These are phyloP conservation scores for Lordiphosa andalusiaca DNA, from an alignment of 2,888 invertebrate species.

Conservation along the genomic window DNA sequence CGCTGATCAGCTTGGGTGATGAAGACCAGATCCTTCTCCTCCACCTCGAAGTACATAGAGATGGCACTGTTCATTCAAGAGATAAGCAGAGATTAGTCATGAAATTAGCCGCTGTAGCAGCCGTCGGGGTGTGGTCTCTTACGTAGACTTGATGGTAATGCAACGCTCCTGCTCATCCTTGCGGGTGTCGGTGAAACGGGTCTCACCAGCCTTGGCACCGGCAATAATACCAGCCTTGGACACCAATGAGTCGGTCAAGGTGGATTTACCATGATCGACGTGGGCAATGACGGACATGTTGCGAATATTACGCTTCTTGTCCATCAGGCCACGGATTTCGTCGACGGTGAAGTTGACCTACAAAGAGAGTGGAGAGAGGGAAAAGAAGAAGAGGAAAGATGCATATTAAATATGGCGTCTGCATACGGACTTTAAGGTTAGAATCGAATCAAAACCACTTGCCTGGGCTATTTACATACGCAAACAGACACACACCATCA, in stretches of 20 bases:
- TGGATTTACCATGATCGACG: conserved; percentile 99
- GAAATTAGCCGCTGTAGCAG: neutral
- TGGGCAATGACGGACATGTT: conserved; percentile 99
- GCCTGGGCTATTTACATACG: conserved; percentile 30
- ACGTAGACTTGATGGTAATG: conserved; percentile 99
- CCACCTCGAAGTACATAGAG: conserved; percentile 99
- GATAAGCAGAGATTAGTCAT: neutral
- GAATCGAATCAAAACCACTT: conserved; percentile 44
- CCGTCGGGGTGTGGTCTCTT: conserved; percentile 30
- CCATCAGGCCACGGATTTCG: conserved; percentile 99
- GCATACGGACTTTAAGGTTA: conserved; percentile 61
- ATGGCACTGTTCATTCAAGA: conserved; percentile 88
- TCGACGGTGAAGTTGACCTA: conserved; percentile 99
- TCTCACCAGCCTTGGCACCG: conserved; percentile 98
- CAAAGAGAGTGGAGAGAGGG: conserved; percentile 16
- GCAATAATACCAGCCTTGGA: conserved; percentile 99
- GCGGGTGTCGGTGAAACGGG: conserved; percentile 99
- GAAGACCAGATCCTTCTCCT: conserved; percentile 95
- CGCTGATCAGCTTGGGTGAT: conserved; percentile 95
- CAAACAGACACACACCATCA: conserved; percentile 14
- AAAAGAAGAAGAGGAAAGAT: conserved; percentile 10
- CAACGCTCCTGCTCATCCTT: conserved; percentile 99
- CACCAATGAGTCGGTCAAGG: conserved; percentile 97
- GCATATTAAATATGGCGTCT: conserved; percentile 67
- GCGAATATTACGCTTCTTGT: conserved; percentile 99